Evolutionary conservation across 2,113 vertebrate genomes (phyloP), one percentile per base, ranked within the genome.

Genomic region (Podiceps cristatus): DNA sequence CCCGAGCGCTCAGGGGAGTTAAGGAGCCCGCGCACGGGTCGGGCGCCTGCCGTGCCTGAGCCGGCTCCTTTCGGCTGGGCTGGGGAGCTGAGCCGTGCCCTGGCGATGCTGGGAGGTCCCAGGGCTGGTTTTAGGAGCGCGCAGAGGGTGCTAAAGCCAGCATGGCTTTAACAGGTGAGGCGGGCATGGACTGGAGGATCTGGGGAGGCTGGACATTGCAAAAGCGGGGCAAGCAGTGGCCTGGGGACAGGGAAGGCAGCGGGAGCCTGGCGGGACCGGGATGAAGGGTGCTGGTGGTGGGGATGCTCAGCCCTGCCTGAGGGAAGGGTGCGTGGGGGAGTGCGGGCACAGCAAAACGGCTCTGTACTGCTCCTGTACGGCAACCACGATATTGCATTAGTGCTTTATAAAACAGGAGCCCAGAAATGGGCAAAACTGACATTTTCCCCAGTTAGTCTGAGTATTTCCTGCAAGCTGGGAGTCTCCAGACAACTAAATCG

Each of bases 221-320:
- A 13, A 82, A 73, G 35, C 1, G 11, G 27, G 59, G 17, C 11
- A 16, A 44, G 44, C 22, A 6, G 35, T 1, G 71, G 15, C 25
- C 50, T 0, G 7, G 52, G 25, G 40, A 44, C 3, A 9, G 22
- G 13, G 18, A 13, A 78, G 55, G 67, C 49, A 53, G 62, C 1
- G 0, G 37, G 40, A 37, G 56, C 31, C 25, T 12, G 55, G 31
- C 40, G 28, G 35, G 58, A 31, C 10, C 0, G 1, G 63, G 64
- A 42, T 63, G 82, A 73, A 78, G 53, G 89, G 52, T 95, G 75
- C 42, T 91, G 0, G 0, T 19, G 60, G 64, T 37, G 5, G n/a
- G 59, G 59, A 68, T 63, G 76, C n/a, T 64, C 49, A 68, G 52
- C 35, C 58, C 28, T 56, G 37, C 40, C 13, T 17, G 16, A 20